phyloP scores from a whole-genome alignment of 1,140 invertebrate genomes.

The Proctacanthus coquilletti region DNA sequence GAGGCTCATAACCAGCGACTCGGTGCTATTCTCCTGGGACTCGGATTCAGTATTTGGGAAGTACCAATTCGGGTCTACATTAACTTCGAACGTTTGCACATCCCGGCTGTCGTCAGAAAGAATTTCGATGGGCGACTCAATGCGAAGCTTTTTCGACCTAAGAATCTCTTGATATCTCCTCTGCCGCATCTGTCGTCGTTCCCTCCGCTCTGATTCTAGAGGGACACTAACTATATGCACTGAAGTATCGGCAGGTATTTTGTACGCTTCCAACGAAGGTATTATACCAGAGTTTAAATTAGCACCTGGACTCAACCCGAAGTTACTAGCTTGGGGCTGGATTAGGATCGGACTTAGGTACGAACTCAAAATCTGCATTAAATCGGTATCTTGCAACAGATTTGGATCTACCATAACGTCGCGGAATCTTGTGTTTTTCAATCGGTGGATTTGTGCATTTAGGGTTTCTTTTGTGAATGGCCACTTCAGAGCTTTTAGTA shows the following conservation, averaged over 20 bases:
- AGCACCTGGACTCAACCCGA: conserved; percentile 11
- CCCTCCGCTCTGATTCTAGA: conserved; percentile 13
- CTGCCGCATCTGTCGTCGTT: neutral
- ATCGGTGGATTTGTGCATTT: conserved; percentile 19
- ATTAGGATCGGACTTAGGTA: conserved; percentile 18
- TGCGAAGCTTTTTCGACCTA: conserved; percentile 5
- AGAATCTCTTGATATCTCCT: conserved; percentile 1
- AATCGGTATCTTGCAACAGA: conserved; percentile 23
- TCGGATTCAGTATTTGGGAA: neutral
- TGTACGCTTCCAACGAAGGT: too few species aligned
- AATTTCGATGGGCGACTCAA: neutral
- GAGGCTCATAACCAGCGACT: too few species aligned
- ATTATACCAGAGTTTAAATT: too few species aligned
- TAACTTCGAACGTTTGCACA: neutral
- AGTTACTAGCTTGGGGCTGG: conserved; percentile 2
- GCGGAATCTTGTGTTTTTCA: conserved; percentile 22
- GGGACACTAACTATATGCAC: conserved; percentile 24
- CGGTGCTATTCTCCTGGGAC: neutral
- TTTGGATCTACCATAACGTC: conserved; percentile 24
- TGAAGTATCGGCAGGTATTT: conserved; percentile 25
- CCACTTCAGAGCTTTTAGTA: conserved; percentile 27
- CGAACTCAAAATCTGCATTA: conserved; percentile 23
- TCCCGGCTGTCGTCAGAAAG: neutral
- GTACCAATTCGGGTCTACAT: neutral
- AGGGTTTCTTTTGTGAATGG: conserved; percentile 16